Base-by-base conservation (phyloP, 2,113 vertebrate genomes). In the Oreochromis spilurus region DNA sequence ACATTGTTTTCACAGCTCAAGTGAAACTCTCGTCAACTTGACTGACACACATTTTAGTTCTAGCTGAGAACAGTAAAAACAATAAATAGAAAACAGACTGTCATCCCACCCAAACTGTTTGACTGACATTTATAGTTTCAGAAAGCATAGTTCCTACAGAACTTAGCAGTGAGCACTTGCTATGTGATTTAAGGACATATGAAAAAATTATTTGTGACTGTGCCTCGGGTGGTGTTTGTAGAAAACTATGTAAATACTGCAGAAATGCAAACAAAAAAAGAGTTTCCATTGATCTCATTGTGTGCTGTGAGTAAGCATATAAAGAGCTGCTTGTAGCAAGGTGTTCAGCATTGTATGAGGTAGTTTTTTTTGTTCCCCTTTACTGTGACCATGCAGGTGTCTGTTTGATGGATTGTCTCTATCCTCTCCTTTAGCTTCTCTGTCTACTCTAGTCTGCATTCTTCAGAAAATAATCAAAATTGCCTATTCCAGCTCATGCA, bases 321-420 rank as follows among this genome's bases (percentile, higher is more conserved):
- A 70, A 89, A 94, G 36, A 86, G 81, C 26, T 43, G 65, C 84
- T 84, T 40, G 81, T 81, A 57, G 19, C 84, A 62, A 86, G 38
- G 81, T 88, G 83, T 52, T 89, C 57, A 50, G 43, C 72, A 52
- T 82, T 12, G 3, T 81, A 21, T 34, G 77, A 82, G 67, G 58
- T 70, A 34, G 48, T 83, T 16, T 40, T 67, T 40, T 67, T 40
- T 5, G 62, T 40, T 40, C 36, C 11, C 24, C 82, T 53, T 65
- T 36, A 48, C 85, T 89, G 84, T 87, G 72, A 67, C 85, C 90
- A 82, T 81, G 82, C 92, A 84, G 81, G 83, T 93, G 93, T 93
- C 94, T 87, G 48, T 93, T 92, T 94, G 94, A 95, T 93, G 91
- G 91, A 95, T 94, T 45, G 82, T 93, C 91, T 92, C 89, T 86